Base-by-base conservation (phyloP, 1,140 invertebrate species). In the Zaprionus davidi region DNA sequence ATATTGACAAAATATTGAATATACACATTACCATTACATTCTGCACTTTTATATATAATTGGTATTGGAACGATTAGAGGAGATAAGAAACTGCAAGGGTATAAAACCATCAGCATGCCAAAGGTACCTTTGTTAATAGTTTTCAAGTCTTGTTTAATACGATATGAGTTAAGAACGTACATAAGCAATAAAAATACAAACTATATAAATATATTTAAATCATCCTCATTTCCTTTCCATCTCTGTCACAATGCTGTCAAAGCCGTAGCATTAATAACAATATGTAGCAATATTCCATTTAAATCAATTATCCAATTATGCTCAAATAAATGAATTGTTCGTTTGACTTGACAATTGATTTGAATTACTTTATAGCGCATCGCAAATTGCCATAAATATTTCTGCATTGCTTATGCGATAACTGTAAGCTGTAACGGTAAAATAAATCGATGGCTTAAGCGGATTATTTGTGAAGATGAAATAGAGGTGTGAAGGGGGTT, bases 381-480 rank as follows among this genome's bases (percentile, higher is more conserved):
- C 28, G 44, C n/a, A 51, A 72, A 59, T 34, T 38, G 38, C 60
- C 13, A 49, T 56, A 22, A 20, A 38, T 51, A 36, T 31, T 38
- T 9, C n/a, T 11, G 31, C 57, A 69, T 60, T 74, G 36, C 71
- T 67, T 59, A 41, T 73, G 64, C 64, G 41, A 73, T 67, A 59
- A 36, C 36, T 70, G 59, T 46, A 31, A 56, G 31, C 46, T 70
- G 59, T 56, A 57, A 56, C 56, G 70, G 59, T 56, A 57, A 56
- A 71, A 75, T 75, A 75, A 75, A 70, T 71, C 53, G 72, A 70
- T 70, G 67, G 53, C 72, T 75, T 75, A 71, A 71, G 72, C 67
- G 72, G 72, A 71, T 75, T 71, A 58, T 55, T 49, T 46, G 9
- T 24, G 2, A 15, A 17, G 41, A 46, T 9, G 41, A 46, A 46